These are phyloP conservation scores for Ceuthmochares aereus DNA, from an alignment of 2,113 vertebrate species.

Conservation along the genomic window DNA sequence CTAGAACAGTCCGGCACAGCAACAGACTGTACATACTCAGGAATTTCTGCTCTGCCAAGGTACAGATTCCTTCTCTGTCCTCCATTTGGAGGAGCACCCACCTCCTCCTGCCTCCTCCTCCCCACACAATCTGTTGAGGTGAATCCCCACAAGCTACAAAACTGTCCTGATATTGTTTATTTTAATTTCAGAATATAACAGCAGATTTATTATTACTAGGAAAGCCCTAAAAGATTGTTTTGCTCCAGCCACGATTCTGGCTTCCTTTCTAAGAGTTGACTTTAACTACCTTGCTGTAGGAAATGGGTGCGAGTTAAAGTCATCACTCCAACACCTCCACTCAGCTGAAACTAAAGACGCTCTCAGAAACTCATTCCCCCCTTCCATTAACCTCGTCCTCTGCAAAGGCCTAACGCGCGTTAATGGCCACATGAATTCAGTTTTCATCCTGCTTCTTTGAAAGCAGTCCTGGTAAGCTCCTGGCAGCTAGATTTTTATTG, in stretches of 20 bases:
- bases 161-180: neutral
- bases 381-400: neutral
- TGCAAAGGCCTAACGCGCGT: neutral
- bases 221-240: neutral
- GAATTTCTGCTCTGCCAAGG: neutral
- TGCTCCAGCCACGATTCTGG: neutral
- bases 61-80: neutral
- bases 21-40: neutral
- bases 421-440: neutral
- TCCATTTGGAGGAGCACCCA: neutral
- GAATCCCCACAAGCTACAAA: neutral
- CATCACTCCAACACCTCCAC: neutral
- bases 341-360: neutral
- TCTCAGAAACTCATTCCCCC: neutral
- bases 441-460: neutral
- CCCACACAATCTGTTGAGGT: neutral
- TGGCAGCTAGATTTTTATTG: conserved; percentile 20
- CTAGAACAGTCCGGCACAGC: neutral
- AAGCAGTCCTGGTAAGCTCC: neutral
- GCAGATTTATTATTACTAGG: neutral
- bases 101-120: neutral
- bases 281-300: neutral
- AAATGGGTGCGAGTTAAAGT: neutral
- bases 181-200: neutral
- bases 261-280: neutral